phyloP scores from a whole-genome alignment of 2,113 vertebrate genomes.

The Lutjanus erythropterus region DNA sequence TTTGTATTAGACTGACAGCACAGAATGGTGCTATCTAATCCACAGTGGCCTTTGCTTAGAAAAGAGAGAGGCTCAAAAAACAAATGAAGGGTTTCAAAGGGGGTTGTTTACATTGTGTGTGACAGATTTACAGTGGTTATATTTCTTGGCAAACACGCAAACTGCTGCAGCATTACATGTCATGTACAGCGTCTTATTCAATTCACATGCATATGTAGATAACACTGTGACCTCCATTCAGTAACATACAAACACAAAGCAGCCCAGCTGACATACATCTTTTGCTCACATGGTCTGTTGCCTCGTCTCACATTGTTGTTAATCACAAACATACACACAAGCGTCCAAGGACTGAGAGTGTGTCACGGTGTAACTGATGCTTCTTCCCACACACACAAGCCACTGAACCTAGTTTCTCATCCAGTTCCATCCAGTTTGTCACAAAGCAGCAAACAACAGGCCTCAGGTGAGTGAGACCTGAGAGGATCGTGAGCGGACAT shows the following conservation, averaged over 20 bases:
- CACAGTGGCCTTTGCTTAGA: slow-evolving; percentile 13
- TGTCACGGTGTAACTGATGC: slow-evolving; percentile 46
- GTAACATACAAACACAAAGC: neutral
- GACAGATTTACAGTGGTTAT: neutral
- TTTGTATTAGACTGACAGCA: slow-evolving; percentile 16
- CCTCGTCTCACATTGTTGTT: slow-evolving; percentile 15
- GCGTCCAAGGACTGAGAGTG: neutral
- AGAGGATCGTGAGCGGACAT: slow-evolving; percentile 23
- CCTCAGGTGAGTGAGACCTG: slow-evolving; percentile 59
- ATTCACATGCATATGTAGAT: neutral
- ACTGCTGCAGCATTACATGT: neutral
- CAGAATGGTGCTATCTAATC: slow-evolving; percentile 10
- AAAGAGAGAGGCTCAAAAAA: slow-evolving; percentile 10
- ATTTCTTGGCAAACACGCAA: neutral
- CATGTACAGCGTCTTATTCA: neutral
- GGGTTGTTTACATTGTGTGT: slow-evolving; percentile 5
- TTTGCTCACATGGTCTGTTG: slow-evolving; percentile 27
- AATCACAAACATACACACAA: slow-evolving; percentile 20
- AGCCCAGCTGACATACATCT: slow-evolving; percentile 6
- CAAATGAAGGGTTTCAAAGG: slow-evolving; percentile 2
- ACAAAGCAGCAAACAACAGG: slow-evolving; percentile 19
- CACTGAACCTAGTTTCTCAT: slow-evolving; percentile 40
- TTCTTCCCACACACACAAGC: slow-evolving; percentile 21
- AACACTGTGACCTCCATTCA: neutral
- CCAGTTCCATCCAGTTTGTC: slow-evolving; percentile 56